Conservation (phyloP, 2,797 vertebrate genomes). For the Spheniscus humboldti region DNA sequence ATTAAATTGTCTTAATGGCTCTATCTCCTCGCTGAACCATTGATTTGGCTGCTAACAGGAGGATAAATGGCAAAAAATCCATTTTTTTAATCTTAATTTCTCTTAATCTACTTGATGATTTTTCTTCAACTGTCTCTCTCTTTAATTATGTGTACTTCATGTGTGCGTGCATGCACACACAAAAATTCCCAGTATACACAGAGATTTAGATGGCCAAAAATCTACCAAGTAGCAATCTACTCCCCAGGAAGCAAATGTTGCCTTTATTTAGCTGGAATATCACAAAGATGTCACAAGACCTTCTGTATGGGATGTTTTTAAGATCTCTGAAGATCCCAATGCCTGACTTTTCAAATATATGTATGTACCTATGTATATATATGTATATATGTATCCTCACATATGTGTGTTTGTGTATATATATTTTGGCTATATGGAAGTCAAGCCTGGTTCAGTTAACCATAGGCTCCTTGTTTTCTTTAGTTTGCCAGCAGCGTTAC, state of each 20-base stretch:
- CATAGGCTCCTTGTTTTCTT: background rate
- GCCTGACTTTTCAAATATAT: background rate
- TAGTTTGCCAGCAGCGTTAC: background rate
- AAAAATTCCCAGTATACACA: background rate
- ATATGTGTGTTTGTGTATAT: accelerated
- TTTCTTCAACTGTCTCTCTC: background rate
- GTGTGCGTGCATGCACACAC: background rate
- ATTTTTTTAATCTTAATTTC: background rate
- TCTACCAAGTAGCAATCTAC: background rate
- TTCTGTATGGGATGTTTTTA: background rate
- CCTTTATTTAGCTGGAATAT: background rate
- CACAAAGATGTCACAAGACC: background rate
- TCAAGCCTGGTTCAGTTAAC: background rate
- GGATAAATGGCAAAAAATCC: background rate
- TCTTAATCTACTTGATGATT: background rate
- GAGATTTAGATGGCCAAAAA: background rate
- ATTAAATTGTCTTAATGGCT: background rate
- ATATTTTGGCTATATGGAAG: background rate
- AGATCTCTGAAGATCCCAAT: background rate
- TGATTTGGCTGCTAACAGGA: background rate
- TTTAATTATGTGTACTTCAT: background rate
- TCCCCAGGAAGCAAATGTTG: background rate
- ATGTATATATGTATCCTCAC: background rate
- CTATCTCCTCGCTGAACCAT: background rate
- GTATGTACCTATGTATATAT: accelerated